Evolutionary conservation across 1,140 invertebrate genomes (phyloP), one percentile per base, ranked within the genome.

Genomic region (Nasonia giraulti): DNA sequence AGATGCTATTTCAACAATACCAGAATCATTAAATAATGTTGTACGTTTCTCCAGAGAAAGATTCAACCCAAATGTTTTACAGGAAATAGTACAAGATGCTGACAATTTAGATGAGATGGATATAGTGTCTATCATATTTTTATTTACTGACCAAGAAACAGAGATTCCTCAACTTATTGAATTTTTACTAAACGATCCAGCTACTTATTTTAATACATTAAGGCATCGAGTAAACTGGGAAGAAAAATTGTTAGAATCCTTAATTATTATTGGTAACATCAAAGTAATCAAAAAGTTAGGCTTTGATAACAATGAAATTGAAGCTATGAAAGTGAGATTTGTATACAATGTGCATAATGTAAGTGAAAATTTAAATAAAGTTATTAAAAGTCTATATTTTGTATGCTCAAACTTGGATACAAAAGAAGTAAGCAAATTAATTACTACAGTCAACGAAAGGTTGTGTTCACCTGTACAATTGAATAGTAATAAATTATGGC

Each of bases 351-450:
- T 37, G 14, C 84, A 85, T 50, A 85, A 85, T 69, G 23, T 81
- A 23, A 62, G 27, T 23, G 12, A 8, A 68, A 81, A 81, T 80
- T 76, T 85, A 37, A 85, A 81, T 81, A 17, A n/a, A 40, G 73
- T 37, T 10, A 55, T 85, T 27, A 85, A 85, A 81, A 85, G 84
- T 81, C 69, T 85, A 69, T 85, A 85, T 77, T 85, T 85, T 27
- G 47, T 85, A 40, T 85, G 79, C 27, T n/a, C 68, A 50, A 4
- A 69, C 20, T 75, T 84, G 47, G 37, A 0, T 7, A 75, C 0
- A 31, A 23, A 17, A 12, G 27, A 74, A 68, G 37, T 33, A 31
- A 27, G 20, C 68, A 80, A 80, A 27, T 80, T 80, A 84, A 68
- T 74, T 62, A 74, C 2, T 31, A 37, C 80, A 75, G 78, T 80